Evolutionary conservation across 2,888 invertebrate species (phyloP), one percentile per base, ranked within the genome.

Genomic region (Cosmorhoe ocellata): DNA sequence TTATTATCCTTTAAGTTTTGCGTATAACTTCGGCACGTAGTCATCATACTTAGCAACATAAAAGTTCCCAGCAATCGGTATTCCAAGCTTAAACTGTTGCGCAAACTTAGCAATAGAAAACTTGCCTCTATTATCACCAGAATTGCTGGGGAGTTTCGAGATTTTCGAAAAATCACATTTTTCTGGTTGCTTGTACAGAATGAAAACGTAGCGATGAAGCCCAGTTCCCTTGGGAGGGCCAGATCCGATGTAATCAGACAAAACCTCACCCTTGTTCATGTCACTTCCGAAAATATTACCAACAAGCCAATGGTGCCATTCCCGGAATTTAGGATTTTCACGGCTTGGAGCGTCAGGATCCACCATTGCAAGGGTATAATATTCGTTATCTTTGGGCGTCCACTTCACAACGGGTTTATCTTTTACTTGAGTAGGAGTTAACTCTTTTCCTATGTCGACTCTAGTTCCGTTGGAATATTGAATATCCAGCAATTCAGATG

Each of bases 291-390:
- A 92, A 67, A 96, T 94, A 69, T 96, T 96, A 12, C 92, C 94
- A 22, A 95, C 92, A 8, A 95, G 80, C 95, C 95, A 96, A 76
- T 96, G 95, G 63, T 94, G 93, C 92, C 93, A 94, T 81, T 95
- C 95, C 18, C 94, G 87, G 61, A 91, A 92, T 58, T 91, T 93
- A 0, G 95, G 95, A 46, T 92, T 91, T 56, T 91, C 86, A 24
- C 95, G 90, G 63, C 93, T 94, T 3, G 95, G 95, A 0, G 95
- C 95, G 82, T 96, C 96, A 2, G 95, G 95, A 80, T 96, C 95
- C 0, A 89, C 81, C 91, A 92, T 90, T 18, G 85, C 86, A 13
- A 92, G 64, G 0, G 95, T 93, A 74, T 97, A 97, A 62, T 92
- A 93, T 53, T 85, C 79, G 42, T 79, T 77, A 10, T 87, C 73